Conservation (phyloP, 1,140 invertebrate species). For the Aricia agestis region DNA sequence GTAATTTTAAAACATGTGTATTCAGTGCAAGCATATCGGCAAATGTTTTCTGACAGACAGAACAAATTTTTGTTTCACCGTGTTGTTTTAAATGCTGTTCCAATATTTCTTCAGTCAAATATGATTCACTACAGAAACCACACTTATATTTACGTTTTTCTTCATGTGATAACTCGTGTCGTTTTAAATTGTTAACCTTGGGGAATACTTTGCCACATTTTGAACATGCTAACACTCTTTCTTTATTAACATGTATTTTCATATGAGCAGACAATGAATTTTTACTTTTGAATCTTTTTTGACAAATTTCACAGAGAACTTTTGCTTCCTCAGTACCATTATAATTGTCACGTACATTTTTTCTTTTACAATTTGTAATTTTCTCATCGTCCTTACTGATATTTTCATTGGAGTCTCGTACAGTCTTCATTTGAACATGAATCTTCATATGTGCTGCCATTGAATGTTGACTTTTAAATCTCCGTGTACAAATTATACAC, state of each 20-base stretch:
- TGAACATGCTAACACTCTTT: slow-evolving; percentile 63
- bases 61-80: slow-evolving; percentile 52
- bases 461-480: slow-evolving; percentile 54
- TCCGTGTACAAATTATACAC: slow-evolving; percentile 17
- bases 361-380: background rate
- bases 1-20: slow-evolving; percentile 73
- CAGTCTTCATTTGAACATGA: slow-evolving; percentile 56
- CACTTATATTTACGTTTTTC: slow-evolving; percentile 63
- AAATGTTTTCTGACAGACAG: slow-evolving; percentile 52
- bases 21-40: slow-evolving; percentile 66
- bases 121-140: slow-evolving; percentile 69
- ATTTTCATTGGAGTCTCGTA: slow-evolving; percentile 48
- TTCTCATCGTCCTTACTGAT: too few species aligned
- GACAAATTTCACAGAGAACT: slow-evolving; percentile 13
- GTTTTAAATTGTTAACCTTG: slow-evolving; percentile 72
- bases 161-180: slow-evolving; percentile 74
- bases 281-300: slow-evolving; percentile 47
- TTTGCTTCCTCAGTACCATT: background rate
- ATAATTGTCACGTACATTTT: background rate
- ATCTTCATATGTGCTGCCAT: slow-evolving; percentile 67
- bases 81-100: slow-evolving; percentile 78
- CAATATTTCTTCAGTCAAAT: slow-evolving; percentile 72
- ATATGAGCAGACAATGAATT: slow-evolving; percentile 68
- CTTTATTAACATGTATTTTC: slow-evolving; percentile 59
- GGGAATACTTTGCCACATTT: slow-evolving; percentile 73